These are phyloP conservation scores for Lepidochrysops patricia DNA, from an alignment of 2,888 invertebrate species.

Conservation along the genomic window DNA sequence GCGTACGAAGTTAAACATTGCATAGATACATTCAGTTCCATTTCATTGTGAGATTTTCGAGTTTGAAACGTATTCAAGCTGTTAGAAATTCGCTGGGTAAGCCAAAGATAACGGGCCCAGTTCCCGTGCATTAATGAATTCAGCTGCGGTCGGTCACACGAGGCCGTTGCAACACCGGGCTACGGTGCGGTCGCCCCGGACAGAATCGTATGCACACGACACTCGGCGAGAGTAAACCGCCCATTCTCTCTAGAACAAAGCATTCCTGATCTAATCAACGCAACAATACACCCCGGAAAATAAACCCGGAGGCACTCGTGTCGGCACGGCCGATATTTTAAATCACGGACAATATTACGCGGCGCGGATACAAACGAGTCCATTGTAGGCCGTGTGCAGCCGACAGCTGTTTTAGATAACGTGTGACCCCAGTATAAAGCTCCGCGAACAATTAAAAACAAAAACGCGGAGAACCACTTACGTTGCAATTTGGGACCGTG, in stretches of 20 bases:
- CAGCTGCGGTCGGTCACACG: slow-evolving; percentile 31
- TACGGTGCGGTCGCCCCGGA: slow-evolving; percentile 36
- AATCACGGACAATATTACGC: slow-evolving; percentile 69
- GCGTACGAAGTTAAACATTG: background rate
- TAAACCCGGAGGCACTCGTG: slow-evolving; percentile 44
- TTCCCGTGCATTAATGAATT: slow-evolving; percentile 30
- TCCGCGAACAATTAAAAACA: slow-evolving; percentile 45
- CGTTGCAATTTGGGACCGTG: slow-evolving; percentile 19
- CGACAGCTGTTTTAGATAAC: slow-evolving; percentile 71
- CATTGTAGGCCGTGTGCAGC: slow-evolving; percentile 59
- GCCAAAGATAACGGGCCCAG: slow-evolving; percentile 16
- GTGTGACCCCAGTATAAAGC: slow-evolving; percentile 64
- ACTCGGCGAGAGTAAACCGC: slow-evolving; percentile 42
- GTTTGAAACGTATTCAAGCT: background rate
- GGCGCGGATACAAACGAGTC: slow-evolving; percentile 57
- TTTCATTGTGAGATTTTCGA: background rate
- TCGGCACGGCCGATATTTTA: slow-evolving; percentile 60
- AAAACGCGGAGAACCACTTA: slow-evolving; percentile 36
- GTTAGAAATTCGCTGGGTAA: background rate
- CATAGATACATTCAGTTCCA: background rate
- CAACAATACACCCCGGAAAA: slow-evolving; percentile 65
- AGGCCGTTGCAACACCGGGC: slow-evolving; percentile 27
- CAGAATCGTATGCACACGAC: slow-evolving; percentile 48
- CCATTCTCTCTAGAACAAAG: slow-evolving; percentile 60
- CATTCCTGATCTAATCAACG: slow-evolving; percentile 67